Conservation (phyloP, 2,113 vertebrate genomes). For the Bos taurus region ARS-UCD2.0 NC_037332.1:78616001-78616500, state of each 20-base stretch:
- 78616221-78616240: not conserved
- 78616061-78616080: not conserved
- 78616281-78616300: not conserved
- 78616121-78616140: not conserved
- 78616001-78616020: too few relatives aligned
- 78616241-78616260: not conserved
- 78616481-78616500: not conserved
- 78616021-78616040: too few relatives aligned
- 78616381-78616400: not conserved
- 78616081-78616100: not conserved
- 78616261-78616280: not conserved
- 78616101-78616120: not conserved
- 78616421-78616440: not conserved
- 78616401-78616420: not conserved
- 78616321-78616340: not conserved
- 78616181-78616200: not conserved
- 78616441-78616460: not conserved
- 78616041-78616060: not conserved
- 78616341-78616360: not conserved
- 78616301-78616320: not conserved
- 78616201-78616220: not conserved
- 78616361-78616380: not conserved
- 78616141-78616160: not conserved
- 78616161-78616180: not conserved
- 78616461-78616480: not conserved